Conservation (phyloP, 2,113 vertebrate genomes). For the Gymnarchus niloticus region DNA sequence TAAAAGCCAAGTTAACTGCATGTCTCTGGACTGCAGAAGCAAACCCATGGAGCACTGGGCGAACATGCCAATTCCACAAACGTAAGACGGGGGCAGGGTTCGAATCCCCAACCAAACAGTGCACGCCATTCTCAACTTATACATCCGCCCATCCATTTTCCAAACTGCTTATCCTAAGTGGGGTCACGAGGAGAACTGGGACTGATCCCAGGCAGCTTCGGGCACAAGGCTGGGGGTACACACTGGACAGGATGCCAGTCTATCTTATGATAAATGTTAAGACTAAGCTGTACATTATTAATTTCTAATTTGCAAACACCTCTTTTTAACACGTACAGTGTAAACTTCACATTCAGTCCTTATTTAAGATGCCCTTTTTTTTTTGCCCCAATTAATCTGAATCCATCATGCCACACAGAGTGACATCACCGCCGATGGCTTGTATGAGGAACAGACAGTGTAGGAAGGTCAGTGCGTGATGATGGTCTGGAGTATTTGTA, state of each 20-base stretch:
- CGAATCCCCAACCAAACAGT: background rate
- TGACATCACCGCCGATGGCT: background rate
- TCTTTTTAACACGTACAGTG: background rate
- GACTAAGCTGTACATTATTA: no score
- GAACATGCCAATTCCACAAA: background rate
- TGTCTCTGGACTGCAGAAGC: background rate
- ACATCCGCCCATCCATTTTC: no score
- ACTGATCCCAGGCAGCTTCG: no score
- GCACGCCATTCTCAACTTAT: no score
- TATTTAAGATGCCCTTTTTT: no score
- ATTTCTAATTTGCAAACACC: background rate
- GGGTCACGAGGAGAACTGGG: no score
- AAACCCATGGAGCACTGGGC: background rate
- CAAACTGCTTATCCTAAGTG: no score
- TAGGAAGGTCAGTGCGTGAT: background rate
- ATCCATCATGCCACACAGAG: background rate
- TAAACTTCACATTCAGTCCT: no score
- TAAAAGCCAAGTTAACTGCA: background rate
- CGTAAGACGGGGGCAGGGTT: background rate
- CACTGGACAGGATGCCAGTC: no score
- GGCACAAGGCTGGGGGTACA: no score
- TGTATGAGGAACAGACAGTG: background rate
- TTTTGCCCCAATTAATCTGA: background rate
- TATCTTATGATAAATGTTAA: background rate
- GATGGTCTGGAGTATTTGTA: background rate